These are phyloP conservation scores for Patella caerulea DNA, from an alignment of 2,888 invertebrate species.

Conservation along the genomic window DNA sequence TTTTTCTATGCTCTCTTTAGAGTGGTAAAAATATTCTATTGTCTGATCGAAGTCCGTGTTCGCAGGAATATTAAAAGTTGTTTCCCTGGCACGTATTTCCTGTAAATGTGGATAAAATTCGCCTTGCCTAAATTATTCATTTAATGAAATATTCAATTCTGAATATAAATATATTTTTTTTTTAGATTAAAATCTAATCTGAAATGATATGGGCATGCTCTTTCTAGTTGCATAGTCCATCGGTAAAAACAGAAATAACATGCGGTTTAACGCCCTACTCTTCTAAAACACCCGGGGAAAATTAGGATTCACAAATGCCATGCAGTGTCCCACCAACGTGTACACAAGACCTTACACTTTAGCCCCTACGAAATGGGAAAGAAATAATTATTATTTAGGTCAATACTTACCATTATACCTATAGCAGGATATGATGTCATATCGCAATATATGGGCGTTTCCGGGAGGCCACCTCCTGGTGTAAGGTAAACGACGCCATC, in stretches of 20 bases:
- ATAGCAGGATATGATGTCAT: constrained; percentile 29
- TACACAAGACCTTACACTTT: no score
- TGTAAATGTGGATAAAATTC: neutral
- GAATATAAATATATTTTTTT: neutral
- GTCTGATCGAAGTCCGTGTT: neutral
- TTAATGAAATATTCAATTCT: neutral
- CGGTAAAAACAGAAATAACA: no score
- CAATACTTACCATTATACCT: constrained; percentile 31
- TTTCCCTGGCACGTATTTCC: neutral
- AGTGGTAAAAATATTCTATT: constrained; percentile 36
- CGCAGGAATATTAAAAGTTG: constrained; percentile 14
- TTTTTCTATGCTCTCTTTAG: constrained; percentile 20
- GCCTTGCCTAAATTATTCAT: no score
- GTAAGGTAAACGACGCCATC: neutral
- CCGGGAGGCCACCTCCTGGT: neutral
- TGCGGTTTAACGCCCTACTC: no score
- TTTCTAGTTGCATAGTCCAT: no score
- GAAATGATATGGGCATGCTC: no score
- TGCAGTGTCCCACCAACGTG: no score
- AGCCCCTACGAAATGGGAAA: no score
- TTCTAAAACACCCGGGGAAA: no score
- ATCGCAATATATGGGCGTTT: constrained; percentile 29
- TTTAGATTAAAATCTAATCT: neutral
- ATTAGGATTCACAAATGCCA: no score
- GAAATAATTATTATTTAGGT: no score